Base-by-base conservation (phyloP, 1,140 invertebrate genomes). In the Physella acuta region DNA sequence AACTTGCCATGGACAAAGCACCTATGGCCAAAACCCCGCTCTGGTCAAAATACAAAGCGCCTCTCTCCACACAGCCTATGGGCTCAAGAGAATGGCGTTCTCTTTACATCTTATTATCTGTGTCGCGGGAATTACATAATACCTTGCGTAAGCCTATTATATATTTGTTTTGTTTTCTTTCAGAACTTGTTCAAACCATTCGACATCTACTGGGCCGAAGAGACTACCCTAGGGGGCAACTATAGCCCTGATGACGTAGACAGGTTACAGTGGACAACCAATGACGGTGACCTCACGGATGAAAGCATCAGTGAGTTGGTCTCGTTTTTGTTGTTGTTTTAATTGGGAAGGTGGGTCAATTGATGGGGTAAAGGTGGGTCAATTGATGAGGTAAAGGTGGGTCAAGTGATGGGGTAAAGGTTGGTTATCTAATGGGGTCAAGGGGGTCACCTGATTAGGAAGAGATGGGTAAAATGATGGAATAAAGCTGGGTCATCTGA, bases 191-290 rank as follows among this genome's bases (percentile, higher is more conserved):
- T 92, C 72, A 73, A 84, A 3, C 83, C 85, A 69, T 88, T 89
- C 63, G 85, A 85, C 24, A 87, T 92, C 17, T 81, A 75, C 36
- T 81, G 81, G 14, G 81, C 90, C 0, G 78, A 86, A 71, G 91
- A 92, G 82, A 89, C 89, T 0, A 90, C 89, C 0, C 82, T 93
- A 0, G 91, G 89, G 68, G 91, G 87, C 0, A 92, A 92, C 82
- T 71, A 79, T 44, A 63, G 68, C 37, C 61, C 80, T 11, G 52
- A 64, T 33, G 69, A 79, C 11, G 67, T 76, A 28, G 51, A 74
- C 5, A 66, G 82, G n/a, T 49, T 83, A 20, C 52, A 81, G 30
- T 84, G 82, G 82, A 79, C 75, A 44, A 74, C 77, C 16, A 56
- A 53, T n/a, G n/a, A n/a, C 14, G 64, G 73, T 64, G 63, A 58